Conservation (phyloP, 2,797 vertebrate species). For the Chromis chromis region DNA sequence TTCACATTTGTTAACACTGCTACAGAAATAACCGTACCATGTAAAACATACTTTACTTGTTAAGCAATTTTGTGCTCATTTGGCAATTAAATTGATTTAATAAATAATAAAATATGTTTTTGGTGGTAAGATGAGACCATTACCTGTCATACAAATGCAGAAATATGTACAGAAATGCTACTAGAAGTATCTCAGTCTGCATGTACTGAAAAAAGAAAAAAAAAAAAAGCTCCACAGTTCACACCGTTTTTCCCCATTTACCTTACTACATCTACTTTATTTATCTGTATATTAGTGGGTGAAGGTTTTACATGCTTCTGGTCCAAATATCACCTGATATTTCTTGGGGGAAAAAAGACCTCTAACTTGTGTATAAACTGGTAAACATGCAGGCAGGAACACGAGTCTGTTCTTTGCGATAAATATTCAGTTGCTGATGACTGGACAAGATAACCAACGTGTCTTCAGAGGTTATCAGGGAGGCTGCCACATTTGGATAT, state of each 20-base stretch:
- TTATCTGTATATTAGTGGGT: slow-evolving; percentile 24
- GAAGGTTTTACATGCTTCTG: slow-evolving; percentile 22
- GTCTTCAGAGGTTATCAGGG: slow-evolving; percentile 87
- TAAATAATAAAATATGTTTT: background rate
- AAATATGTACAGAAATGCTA: background rate
- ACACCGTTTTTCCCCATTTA: too few species aligned
- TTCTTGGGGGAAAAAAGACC: slow-evolving; percentile 39
- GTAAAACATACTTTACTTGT: too few species aligned
- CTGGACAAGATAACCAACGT: slow-evolving; percentile 84
- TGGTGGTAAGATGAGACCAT: background rate
- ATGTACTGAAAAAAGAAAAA: background rate
- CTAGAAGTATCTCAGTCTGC: background rate
- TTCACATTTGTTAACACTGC: background rate
- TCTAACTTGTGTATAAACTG: slow-evolving; percentile 71
- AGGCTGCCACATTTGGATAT: slow-evolving; percentile 87
- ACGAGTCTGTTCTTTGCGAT: slow-evolving; percentile 83
- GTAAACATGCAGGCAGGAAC: slow-evolving; percentile 80
- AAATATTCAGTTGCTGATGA: slow-evolving; percentile 88
- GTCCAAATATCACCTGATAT: slow-evolving; percentile 46
- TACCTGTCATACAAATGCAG: background rate
- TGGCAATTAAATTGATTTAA: background rate
- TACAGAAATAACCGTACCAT: background rate
- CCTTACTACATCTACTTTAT: background rate
- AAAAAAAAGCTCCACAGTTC: too few species aligned
- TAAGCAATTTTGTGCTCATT: background rate